These are phyloP conservation scores for Brachyptera putata DNA, from an alignment of 2,888 invertebrate genomes.

Conservation along the genomic window DNA sequence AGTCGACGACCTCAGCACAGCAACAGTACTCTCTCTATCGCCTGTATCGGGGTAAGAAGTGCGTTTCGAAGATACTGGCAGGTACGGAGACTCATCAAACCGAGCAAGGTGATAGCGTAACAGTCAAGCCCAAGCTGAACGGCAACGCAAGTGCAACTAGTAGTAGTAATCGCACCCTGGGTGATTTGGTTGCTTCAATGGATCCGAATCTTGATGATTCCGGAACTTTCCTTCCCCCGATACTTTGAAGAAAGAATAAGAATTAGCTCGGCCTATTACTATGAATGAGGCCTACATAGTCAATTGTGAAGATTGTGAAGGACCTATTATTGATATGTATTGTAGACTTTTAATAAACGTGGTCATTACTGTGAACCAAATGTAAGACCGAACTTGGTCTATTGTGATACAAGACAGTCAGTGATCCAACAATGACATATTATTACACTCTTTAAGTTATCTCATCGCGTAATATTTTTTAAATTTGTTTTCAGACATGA, in stretches of 20 bases:
- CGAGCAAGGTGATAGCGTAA: conserved; percentile 13
- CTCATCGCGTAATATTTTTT: too few relatives aligned
- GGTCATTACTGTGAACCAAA: conserved; percentile 20
- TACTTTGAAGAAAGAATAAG: conserved; percentile 47
- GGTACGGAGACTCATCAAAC: conserved; percentile 16
- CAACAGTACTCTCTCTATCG: conserved; percentile 46
- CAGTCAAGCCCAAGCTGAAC: conserved; percentile 25
- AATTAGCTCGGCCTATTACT: background rate
- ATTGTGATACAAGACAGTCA: conserved; percentile 25
- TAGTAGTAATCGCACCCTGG: conserved; percentile 34
- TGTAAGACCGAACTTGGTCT: conserved; percentile 20
- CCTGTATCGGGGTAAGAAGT: conserved; percentile 44
- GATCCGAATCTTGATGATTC: conserved; percentile 57
- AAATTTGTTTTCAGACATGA: too few relatives aligned
- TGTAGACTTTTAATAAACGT: background rate
- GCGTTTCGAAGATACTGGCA: conserved; percentile 25
- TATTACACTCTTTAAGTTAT: too few relatives aligned
- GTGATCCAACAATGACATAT: conserved; percentile 3
- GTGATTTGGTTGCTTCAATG: conserved; percentile 43
- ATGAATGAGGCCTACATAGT: conserved; percentile 7
- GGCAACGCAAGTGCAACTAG: conserved; percentile 35
- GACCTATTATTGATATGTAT: background rate
- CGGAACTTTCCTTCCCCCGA: conserved; percentile 59
- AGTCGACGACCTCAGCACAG: conserved; percentile 32
- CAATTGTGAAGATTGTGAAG: background rate